Evolutionary conservation across 2,113 vertebrate species (phyloP), one percentile per base, ranked within the genome.

Genomic region (Martes martes): DNA sequence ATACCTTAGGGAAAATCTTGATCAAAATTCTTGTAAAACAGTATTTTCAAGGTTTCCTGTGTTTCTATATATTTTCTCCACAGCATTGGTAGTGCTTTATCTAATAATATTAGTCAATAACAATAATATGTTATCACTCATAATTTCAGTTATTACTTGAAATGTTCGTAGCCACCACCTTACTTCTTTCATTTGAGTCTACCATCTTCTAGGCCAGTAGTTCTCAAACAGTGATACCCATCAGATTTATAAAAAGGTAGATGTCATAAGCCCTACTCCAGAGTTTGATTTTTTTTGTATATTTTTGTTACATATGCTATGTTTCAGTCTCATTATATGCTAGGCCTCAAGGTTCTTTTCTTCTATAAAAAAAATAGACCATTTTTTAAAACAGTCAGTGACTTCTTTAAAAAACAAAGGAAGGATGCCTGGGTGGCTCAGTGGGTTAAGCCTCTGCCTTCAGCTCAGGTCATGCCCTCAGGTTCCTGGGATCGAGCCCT

Each of bases 101-200:
- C 71, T 91, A 84, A 74, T 93, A 76, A 87, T 15, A 87, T 73
- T 97, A 81, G 50, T 86, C 83, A 76, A 89, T 39, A 96, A 79
- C 19, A 71, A 36, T 81, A 63, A 50, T 55, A 79, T 65, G 4
- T 45, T 18, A 47, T 61, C 47, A 76, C 26, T 86, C 65, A 78
- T 42, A 47, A 39, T 86, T 93, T 92, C 24, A 63, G 63, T 82
- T 92, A 92, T 96, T 91, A 91, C 31, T 82, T 59, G 84, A 95
- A 84, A 57, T 92, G 26, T 82, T 39, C 26, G 63, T 28, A 84
- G 11, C 2, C 4, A 36, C 31, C 18, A 15, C 9, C 45, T 76
- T 87, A 50, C 16, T 65, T 86, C 14, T 79, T 90, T 65, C 39
- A 65, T 79, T 94, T 45, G 4, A 79, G 57, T 45, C 18, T 76